Conservation (phyloP, 2,888 invertebrate species). For the Reticulitermes lucifugus region DNA sequence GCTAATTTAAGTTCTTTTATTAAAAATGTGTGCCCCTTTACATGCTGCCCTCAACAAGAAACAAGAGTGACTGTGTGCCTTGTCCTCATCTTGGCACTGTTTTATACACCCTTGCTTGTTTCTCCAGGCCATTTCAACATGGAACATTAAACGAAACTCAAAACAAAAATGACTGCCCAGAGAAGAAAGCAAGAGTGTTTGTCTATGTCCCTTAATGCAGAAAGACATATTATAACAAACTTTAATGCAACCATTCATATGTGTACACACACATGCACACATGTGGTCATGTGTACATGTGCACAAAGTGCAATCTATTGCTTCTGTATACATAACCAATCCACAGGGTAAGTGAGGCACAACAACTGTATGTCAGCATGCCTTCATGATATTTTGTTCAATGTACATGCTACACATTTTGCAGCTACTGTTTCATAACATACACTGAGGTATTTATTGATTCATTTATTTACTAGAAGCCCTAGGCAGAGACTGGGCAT, state of each 20-base stretch:
- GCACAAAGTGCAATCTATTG: neutral
- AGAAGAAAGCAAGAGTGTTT: neutral
- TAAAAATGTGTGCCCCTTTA: neutral
- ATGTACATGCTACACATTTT: neutral
- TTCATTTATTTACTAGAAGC: conserved; percentile 44
- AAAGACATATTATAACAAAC: neutral
- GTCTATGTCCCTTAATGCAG: neutral
- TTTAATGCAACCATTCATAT: neutral
- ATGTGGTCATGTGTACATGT: neutral
- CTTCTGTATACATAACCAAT: neutral
- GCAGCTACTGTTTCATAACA: conserved; percentile 38
- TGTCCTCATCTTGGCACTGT: neutral
- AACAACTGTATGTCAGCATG: neutral
- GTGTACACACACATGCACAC: neutral
- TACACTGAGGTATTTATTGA: conserved; percentile 44
- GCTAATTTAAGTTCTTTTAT: neutral
- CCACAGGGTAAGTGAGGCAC: conserved; percentile 2
- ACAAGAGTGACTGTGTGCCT: neutral
- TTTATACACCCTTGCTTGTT: neutral
- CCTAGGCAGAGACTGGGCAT: conserved; percentile 32
- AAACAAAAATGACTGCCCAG: neutral
- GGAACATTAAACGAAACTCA: neutral
- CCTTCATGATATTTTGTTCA: neutral
- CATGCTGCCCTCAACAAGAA: too few species aligned
- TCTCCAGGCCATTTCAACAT: neutral